phyloP scores from a whole-genome alignment of 2,888 invertebrate genomes.

The Drosophila sordidula region DNA sequence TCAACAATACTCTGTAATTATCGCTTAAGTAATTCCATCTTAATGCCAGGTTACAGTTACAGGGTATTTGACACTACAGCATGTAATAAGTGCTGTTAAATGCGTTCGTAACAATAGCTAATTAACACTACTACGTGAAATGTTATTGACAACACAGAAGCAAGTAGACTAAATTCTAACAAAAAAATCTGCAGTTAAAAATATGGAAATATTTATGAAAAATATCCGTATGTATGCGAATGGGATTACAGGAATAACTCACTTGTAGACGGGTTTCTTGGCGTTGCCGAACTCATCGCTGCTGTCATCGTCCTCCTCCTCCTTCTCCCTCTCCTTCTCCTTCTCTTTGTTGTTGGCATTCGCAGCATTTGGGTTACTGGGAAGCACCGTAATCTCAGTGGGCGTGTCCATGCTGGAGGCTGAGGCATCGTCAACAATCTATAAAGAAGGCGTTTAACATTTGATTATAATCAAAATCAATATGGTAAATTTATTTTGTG shows the following conservation, averaged over 20 bases:
- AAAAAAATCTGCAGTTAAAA: conserved; percentile 1
- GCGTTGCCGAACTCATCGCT: conserved; percentile 72
- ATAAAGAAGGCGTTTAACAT: conserved; percentile 6
- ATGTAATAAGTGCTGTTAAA: neutral
- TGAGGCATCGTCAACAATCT: conserved; percentile 76
- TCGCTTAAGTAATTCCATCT: no score
- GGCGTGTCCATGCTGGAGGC: conserved; percentile 58
- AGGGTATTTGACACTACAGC: conserved; percentile 16
- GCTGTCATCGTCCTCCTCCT: conserved; percentile 73
- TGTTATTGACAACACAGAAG: conserved; percentile 28
- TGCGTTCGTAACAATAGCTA: conserved; percentile 10
- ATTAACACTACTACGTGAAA: conserved; percentile 43
- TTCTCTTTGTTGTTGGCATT: conserved; percentile 53
- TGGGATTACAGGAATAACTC: conserved; percentile 26
- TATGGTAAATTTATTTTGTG: neutral
- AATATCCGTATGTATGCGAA: neutral
- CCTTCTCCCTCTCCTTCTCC: conserved; percentile 72
- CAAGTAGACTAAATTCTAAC: conserved; percentile 12
- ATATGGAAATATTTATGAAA: neutral
- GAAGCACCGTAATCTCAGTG: conserved; percentile 26
- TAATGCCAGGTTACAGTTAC: no score
- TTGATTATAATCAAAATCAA: conserved; percentile 1
- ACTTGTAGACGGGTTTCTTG: conserved; percentile 71
- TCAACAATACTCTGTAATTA: no score
- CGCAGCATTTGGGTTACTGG: conserved; percentile 52